A percentile compares a stretch with the other conserved stretches of the same genome.
phyloP scores from a whole-genome alignment of 2,113 vertebrate genomes.

The Numida meleagris region DNA sequence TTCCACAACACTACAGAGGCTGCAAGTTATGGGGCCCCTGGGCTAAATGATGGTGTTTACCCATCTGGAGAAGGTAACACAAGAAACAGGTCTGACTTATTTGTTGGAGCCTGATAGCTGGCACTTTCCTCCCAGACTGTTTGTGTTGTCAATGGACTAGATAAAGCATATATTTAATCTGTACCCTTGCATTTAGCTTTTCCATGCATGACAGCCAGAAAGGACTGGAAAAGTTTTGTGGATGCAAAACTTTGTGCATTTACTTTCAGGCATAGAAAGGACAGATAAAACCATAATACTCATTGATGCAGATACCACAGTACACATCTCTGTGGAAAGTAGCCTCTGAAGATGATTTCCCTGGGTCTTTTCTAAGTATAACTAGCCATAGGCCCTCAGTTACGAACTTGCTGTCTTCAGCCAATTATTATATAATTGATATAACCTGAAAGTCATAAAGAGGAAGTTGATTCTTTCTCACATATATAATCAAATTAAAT shows the following conservation, averaged over 20 bases:
- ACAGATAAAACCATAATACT: not conserved
- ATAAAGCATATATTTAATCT: not conserved
- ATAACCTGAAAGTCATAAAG: not conserved
- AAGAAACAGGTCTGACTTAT: not conserved
- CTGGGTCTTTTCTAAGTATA: not conserved
- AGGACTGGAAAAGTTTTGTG: not conserved
- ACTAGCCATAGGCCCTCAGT: not conserved
- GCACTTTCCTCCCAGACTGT: not conserved
- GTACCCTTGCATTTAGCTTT: not conserved
- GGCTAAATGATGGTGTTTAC: not conserved
- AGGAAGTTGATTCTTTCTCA: not conserved
- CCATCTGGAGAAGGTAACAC: not conserved
- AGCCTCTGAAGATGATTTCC: not conserved
- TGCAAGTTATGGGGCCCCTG: not conserved
- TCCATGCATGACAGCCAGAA: not conserved
- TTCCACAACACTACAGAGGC: not conserved
- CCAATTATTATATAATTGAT: not conserved
- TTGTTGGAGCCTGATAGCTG: not conserved
- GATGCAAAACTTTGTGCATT: not conserved
- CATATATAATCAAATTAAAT: not conserved
- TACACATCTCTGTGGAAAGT: not conserved
- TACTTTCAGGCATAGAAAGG: not conserved
- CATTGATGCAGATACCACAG: not conserved
- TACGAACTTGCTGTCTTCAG: not conserved
- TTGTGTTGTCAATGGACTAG: not conserved